A percentile compares a stretch with the other conserved stretches of the same genome.
phyloP scores from a whole-genome alignment of 1,140 invertebrate species.

The Drosophila azteca region DNA sequence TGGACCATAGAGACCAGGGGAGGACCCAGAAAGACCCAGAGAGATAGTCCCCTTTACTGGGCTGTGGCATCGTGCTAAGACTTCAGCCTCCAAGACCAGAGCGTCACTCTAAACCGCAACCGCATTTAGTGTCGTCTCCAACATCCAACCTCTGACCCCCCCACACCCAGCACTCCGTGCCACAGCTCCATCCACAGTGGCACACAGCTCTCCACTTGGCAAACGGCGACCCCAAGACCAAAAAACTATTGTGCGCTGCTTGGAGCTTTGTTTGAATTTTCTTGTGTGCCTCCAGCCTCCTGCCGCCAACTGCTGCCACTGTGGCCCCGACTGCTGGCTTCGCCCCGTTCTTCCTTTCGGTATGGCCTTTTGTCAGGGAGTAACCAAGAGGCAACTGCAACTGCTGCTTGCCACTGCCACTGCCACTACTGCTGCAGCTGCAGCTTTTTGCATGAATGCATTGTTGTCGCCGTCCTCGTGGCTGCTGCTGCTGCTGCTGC shows the following conservation, averaged over 20 bases:
- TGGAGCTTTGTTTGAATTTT: slow-evolving; percentile 65
- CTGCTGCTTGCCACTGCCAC: slow-evolving; percentile 27
- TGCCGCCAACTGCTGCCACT: slow-evolving; percentile 18
- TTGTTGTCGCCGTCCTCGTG: slow-evolving; percentile 46
- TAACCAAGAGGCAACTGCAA: slow-evolving; percentile 53
- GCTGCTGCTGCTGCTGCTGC: slow-evolving; percentile 10
- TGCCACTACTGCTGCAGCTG: slow-evolving; percentile 18
- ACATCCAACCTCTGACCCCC: not conserved
- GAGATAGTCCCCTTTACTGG: slow-evolving; percentile 9
- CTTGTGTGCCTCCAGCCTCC: slow-evolving; percentile 7
- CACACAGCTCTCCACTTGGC: slow-evolving; percentile 14
- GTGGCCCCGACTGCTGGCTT: not conserved
- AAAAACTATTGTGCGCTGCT: slow-evolving; percentile 70
- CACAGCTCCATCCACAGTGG: slow-evolving; percentile 12
- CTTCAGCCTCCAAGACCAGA: slow-evolving; percentile 47
- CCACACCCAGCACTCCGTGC: not conserved
- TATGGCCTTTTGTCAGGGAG: slow-evolving; percentile 38
- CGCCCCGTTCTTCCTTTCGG: slow-evolving; percentile 4
- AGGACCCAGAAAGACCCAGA: slow-evolving; percentile 1
- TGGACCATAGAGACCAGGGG: slow-evolving; percentile 45
- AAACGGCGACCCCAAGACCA: slow-evolving; percentile 54
- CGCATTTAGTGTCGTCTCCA: slow-evolving; percentile 54
- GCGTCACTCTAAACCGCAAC: slow-evolving; percentile 66
- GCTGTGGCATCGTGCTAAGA: slow-evolving; percentile 53
- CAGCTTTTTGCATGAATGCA: slow-evolving; percentile 68